These are phyloP conservation scores for Peromyscus polionotus DNA, from an alignment of 2,113 vertebrate species.

Conservation along the genomic window DNA sequence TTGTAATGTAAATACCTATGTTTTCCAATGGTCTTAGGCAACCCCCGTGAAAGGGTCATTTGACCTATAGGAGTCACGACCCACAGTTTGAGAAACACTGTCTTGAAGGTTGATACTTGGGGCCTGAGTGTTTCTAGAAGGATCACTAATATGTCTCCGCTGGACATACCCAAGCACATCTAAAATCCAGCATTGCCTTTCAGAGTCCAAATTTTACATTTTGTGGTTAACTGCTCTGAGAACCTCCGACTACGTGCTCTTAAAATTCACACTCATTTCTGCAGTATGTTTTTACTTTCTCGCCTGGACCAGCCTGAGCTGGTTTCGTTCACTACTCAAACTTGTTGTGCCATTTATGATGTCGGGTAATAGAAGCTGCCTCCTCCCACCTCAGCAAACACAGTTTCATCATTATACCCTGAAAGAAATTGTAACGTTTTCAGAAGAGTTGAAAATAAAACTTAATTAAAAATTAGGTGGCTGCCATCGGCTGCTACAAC, in stretches of 20 bases:
- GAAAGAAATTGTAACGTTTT: constrained; percentile 27
- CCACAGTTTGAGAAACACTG: neutral
- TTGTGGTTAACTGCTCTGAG: neutral
- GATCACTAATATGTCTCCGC: neutral
- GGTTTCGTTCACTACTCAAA: neutral
- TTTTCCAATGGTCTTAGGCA: neutral
- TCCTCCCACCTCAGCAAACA: neutral
- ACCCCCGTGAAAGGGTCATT: neutral
- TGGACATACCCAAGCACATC: neutral
- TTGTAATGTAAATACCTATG: neutral
- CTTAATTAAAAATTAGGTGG: neutral
- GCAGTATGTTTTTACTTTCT: neutral
- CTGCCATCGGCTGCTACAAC: neutral
- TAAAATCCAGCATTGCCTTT: constrained; percentile 4
- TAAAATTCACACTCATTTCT: neutral
- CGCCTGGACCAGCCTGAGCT: neutral
- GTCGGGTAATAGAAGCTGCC: neutral
- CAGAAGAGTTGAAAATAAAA: constrained; percentile 39
- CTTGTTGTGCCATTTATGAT: neutral
- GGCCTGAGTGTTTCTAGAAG: neutral
- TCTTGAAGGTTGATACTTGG: neutral
- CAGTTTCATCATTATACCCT: neutral
- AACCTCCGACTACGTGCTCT: neutral
- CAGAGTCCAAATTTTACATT: neutral
- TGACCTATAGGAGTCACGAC: accelerated